A percentile compares a stretch with the other conserved stretches of the same genome.
phyloP scores from a whole-genome alignment of 2,797 vertebrate genomes.

The Chelon auratus region DNA sequence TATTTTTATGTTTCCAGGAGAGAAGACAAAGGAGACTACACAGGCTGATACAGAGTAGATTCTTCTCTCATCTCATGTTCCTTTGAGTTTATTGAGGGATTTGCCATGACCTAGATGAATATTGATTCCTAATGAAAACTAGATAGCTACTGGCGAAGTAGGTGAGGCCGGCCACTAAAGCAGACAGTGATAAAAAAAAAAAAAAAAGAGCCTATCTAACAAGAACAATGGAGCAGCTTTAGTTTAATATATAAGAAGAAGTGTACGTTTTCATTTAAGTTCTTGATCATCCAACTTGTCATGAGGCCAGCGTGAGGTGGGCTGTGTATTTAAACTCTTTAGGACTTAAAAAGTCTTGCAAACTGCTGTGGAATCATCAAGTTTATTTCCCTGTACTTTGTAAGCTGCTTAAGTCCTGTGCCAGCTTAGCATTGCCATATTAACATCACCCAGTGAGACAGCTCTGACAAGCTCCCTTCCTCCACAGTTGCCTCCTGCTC shows the following conservation, averaged over 20 bases:
- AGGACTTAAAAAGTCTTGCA: slow-evolving; percentile 83
- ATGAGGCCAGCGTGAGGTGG: slow-evolving; percentile 76
- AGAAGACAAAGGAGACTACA: slow-evolving; percentile 54
- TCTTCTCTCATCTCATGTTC: slow-evolving; percentile 31
- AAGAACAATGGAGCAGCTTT: slow-evolving; percentile 17
- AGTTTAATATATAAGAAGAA: slow-evolving; percentile 20
- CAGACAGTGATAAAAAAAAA: slow-evolving; percentile 36
- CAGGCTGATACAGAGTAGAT: slow-evolving; percentile 39
- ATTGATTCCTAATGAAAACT: slow-evolving; percentile 70
- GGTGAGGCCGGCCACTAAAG: slow-evolving; percentile 44
- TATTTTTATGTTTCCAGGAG: slow-evolving; percentile 25
- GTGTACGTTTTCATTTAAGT: slow-evolving; percentile 40
- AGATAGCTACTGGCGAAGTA: slow-evolving; percentile 51
- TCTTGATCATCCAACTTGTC: slow-evolving; percentile 64
- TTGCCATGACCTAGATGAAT: slow-evolving; percentile 67
- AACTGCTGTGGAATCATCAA: slow-evolving; percentile 86
- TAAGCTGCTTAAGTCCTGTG: slow-evolving; percentile 89
- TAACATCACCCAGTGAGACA: slow-evolving; percentile 87
- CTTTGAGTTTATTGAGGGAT: slow-evolving; percentile 72
- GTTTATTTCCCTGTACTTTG: slow-evolving; percentile 87
- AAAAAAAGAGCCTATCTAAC: slow-evolving; percentile 50
- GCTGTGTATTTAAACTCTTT: slow-evolving; percentile 83
- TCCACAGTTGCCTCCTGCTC: slow-evolving; percentile 73
- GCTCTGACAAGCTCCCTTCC: slow-evolving; percentile 84
- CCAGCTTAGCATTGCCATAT: slow-evolving; percentile 88